Base-by-base conservation (phyloP, 2,113 vertebrate genomes). In the Gallinago paraguaiae region DNA sequence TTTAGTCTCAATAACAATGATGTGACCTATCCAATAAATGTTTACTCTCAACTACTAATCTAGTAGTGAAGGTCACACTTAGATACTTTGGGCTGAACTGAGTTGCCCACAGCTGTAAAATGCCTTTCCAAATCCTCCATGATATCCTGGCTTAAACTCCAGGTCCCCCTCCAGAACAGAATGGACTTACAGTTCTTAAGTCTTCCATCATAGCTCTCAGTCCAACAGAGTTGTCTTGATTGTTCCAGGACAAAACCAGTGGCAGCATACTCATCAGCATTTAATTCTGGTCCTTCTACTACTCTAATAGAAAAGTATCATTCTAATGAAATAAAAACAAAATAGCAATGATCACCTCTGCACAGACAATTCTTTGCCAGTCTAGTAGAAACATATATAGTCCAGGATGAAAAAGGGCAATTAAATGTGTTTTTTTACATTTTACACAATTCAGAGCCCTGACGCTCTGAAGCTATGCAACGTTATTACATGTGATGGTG, bases 401-500 rank as follows among this genome's bases (percentile, higher is more conserved):
- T 48, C 13, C 17, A 43, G 23, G 27, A 75, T 57, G 15, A 50
- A 9, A 70, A 88, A 78, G 14, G 14, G 53, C 5, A 13, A 10
- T 35, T 9, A 81, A 86, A 70, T 14, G 3, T 3, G 17, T 61
- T 63, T 27, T 45, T 15, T 6, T 50, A 33, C 7, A 27, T 72
- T 76, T 83, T 54, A 57, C 28, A 45, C 1, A 33, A 8, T 60
- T 86, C 30, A 72, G 39, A 71, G 15, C 4, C 12, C 39, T 4
- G 13, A 54, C n/a, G n/a, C n/a, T n/a, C 22, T 50, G 24, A 80
- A 86, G 9, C 7, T 92, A 0, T 50, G 71, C 54, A 11, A 27
- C 1, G 0, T 51, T 78, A n/a, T 28, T 74, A 14, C 10, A 5
- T 25, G 41, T 6, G 7, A 16, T 46, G 8, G 4, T 14, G 10